phyloP scores from a whole-genome alignment of 1,140 invertebrate species.

The Choristoneura fumiferana region DNA sequence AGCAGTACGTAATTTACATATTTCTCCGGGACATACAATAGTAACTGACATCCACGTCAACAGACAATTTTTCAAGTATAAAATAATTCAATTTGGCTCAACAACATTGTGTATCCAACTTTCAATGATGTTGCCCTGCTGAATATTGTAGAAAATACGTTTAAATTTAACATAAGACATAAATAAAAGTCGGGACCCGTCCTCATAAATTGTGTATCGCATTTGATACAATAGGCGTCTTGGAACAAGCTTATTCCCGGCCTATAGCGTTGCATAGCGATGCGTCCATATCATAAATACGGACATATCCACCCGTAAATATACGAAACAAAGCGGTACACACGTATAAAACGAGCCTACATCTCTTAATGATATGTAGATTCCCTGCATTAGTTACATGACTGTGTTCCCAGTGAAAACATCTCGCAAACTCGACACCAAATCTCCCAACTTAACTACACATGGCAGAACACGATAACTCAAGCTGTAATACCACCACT shows the following conservation, averaged over 20 bases:
- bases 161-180: constrained; percentile 20
- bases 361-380: constrained; percentile 79
- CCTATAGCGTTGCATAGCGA: constrained; percentile 51
- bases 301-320: constrained; percentile 64
- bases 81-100: not conserved
- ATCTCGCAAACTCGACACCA: constrained; percentile 54
- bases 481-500: constrained; percentile 14
- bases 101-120: constrained; percentile 1
- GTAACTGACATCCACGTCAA: no score
- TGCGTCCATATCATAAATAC: constrained; percentile 69
- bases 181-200: constrained; percentile 15
- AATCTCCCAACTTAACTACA: constrained; percentile 28
- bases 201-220: constrained; percentile 35
- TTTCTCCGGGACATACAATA: no score
- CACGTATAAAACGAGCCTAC: constrained; percentile 71
- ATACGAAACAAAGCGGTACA: constrained; percentile 75
- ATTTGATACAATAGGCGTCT: constrained; percentile 64
- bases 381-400: constrained; percentile 77
- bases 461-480: constrained; percentile 28
- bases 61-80: no score
- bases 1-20: no score
- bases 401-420: constrained; percentile 74
- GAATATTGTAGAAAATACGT: constrained; percentile 22
- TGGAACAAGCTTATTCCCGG: constrained; percentile 51
- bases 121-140: not conserved